phyloP scores from a whole-genome alignment of 1,140 invertebrate genomes.

The Varroa destructor region DNA sequence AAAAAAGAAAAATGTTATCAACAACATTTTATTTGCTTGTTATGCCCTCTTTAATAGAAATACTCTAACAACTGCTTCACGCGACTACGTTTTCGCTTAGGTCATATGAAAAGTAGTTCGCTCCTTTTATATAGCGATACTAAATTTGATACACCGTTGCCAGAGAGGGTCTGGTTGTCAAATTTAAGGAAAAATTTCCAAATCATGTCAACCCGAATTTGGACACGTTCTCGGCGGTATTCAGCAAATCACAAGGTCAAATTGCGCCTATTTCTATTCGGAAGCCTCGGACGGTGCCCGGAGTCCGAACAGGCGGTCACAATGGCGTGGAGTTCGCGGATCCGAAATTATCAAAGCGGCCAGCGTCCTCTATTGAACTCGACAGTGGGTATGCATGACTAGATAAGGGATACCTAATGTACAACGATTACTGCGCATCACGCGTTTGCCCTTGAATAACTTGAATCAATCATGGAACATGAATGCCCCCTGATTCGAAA shows the following conservation, averaged over 20 bases:
- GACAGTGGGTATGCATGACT: slow-evolving; percentile 28
- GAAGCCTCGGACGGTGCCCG: slow-evolving; percentile 18
- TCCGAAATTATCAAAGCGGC: background rate
- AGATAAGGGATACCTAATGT: background rate
- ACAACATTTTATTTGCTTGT: too few relatives aligned
- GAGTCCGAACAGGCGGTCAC: slow-evolving; percentile 2
- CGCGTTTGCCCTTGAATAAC: too few relatives aligned
- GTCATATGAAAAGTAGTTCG: too few relatives aligned
- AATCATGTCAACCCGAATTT: slow-evolving; percentile 16
- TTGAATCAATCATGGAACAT: too few relatives aligned
- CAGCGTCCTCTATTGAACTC: slow-evolving; percentile 14
- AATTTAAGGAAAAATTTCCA: slow-evolving; percentile 23
- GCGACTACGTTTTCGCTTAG: too few relatives aligned
- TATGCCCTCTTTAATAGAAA: too few relatives aligned
- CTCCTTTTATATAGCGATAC: too few relatives aligned
- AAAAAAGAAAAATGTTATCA: too few relatives aligned
- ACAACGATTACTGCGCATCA: background rate
- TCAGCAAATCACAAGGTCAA: background rate
- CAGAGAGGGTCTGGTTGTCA: slow-evolving; percentile 8
- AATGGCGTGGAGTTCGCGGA: slow-evolving; percentile 14
- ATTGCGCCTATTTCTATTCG: background rate
- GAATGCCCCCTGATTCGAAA: too few relatives aligned
- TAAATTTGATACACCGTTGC: background rate
- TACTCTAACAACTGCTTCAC: too few relatives aligned
- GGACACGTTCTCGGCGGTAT: slow-evolving; percentile 2